Base-by-base conservation (phyloP, 2,888 invertebrate species). In the Microctonus hyperodae region DNA sequence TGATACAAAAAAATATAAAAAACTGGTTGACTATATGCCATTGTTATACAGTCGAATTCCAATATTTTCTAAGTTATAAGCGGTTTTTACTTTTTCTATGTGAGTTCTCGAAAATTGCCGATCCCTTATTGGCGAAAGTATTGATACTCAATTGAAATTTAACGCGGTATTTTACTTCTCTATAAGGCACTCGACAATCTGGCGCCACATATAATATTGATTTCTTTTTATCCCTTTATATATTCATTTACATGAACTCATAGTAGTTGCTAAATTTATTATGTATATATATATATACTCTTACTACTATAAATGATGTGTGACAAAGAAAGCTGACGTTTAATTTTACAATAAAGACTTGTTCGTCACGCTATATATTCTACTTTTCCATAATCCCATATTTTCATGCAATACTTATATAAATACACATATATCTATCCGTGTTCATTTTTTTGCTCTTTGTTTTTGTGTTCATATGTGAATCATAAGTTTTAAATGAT, bases 101-200 rank as follows among this genome's bases (percentile, higher is more conserved):
- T n/a, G n/a, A n/a, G n/a, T n/a, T n/a, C n/a, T n/a, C n/a, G n/a
- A n/a, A n/a, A n/a, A n/a, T n/a, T n/a, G n/a, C n/a, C n/a, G n/a
- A n/a, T n/a, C n/a, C n/a, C n/a, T n/a, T n/a, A n/a, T n/a, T n/a
- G n/a, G n/a, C n/a, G n/a, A n/a, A n/a, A n/a, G n/a, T n/a, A n/a
- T n/a, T n/a, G n/a, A n/a, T n/a, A n/a, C n/a, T n/a, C n/a, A n/a
- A n/a, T n/a, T n/a, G n/a, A n/a, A n/a, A n/a, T n/a, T n/a, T n/a
- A n/a, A n/a, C n/a, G n/a, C n/a, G n/a, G n/a, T n/a, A n/a, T 71
- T 70, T 68, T 68, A 67, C 67, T 67, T 73, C 66, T 67, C 61
- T 66, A n/a, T n/a, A n/a, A 69, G 70, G 69, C 70, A 73, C n/a
- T n/a, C n/a, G 73, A 73, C 73, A 68, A 67, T 66, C 65, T 40